Evolutionary conservation across 2,888 invertebrate genomes (phyloP), one percentile per base, ranked within the genome.

Genomic region (Agrochola litura): DNA sequence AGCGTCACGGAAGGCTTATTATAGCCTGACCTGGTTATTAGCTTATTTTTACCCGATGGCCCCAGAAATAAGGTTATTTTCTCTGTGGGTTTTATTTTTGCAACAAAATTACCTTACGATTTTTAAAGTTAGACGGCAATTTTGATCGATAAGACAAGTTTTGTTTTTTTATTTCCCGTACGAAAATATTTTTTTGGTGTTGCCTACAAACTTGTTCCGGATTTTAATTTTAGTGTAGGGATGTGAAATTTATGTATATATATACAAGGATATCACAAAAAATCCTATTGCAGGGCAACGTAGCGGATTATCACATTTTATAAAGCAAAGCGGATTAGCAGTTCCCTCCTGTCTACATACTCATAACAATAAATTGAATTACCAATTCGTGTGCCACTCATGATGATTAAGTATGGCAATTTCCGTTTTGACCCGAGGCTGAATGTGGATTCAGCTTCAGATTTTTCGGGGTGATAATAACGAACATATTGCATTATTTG

Each of bases 1-100:
- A 52, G 41, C 74, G 81, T 83, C 85, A 87, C 85, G 85, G 64
- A 83, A 83, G 16, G 67, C 64, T 87, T 83, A 81, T 86, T 77
- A 76, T 82, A 74, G 65, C 66, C 58, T 82, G 77, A 79, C 88
- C 86, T 71, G 71, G 19, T 73, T 60, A 73, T 71, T 60, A 61
- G 30, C 41, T 56, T 63, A 22, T 68, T 69, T 81, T 65, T 60
- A 56, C 30, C 5, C 10, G 22, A 74, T 41, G 64, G 25, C 43
- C 16, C 12, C 52, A 54, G 61, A 70, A 79, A 6, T 8, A 25
- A 30, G 8, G 8, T 10, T 41, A 5, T 78, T 69, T 77, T 12
- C 30, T 54, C 16, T 25, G 16, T 16, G 1, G 25, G 22, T 43
- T 41, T 61, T 74, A 14, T 52, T 37, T 19, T 14, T 65, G 14